Evolutionary conservation across 1,140 invertebrate species (phyloP).

Genomic region (Metopolophium dirhodum): DNA sequence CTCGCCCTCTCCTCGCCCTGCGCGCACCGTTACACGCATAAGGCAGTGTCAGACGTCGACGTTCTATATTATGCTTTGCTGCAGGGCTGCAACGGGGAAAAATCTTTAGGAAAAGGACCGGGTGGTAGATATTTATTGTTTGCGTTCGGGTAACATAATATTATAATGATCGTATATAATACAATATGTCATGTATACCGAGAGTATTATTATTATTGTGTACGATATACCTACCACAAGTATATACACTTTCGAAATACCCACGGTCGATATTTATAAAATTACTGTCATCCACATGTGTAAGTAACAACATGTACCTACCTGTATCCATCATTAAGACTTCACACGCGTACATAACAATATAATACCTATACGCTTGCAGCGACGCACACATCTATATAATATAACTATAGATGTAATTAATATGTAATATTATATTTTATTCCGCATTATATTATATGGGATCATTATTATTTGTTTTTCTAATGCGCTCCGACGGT

Average conservation of each 20-base stretch:
- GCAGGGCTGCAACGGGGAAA: neutral
- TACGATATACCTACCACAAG: neutral
- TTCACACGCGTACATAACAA: neutral
- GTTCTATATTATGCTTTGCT: neutral
- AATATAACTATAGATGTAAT: no score
- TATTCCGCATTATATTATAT: neutral
- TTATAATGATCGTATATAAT: neutral
- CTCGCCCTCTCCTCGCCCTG: neutral
- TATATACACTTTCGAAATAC: neutral
- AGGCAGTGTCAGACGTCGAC: neutral
- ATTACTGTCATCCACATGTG: neutral
- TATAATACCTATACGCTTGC: neutral
- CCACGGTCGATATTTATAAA: neutral
- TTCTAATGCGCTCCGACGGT: neutral
- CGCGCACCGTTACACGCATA: neutral
- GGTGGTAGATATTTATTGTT: neutral
- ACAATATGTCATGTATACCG: neutral
- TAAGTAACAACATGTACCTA: neutral
- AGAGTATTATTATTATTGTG: neutral
- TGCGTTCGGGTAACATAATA: neutral
- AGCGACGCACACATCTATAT: neutral
- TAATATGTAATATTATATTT: neutral
- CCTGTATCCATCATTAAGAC: neutral
- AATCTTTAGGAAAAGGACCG: neutral
- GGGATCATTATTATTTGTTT: neutral